Base-by-base conservation (phyloP, 2,888 invertebrate species). In the Allygus modestus region DNA sequence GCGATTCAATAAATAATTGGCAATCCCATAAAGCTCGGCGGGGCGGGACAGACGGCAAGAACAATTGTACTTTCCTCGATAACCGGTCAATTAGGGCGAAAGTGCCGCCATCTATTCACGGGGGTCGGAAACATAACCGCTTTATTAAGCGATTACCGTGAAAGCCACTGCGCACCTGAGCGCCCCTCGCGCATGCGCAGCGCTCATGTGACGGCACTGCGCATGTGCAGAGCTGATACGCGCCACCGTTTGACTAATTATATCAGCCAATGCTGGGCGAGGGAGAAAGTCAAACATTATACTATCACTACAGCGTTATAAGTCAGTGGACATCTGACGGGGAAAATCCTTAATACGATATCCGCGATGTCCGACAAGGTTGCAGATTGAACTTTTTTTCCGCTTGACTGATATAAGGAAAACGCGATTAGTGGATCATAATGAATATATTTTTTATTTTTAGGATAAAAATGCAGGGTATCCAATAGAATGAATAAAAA, bases 141-240 rank as follows among this genome's bases (percentile, higher is more conserved):
- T 77, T 77, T 77, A 77, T 77, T 77, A 77, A 77, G 77, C 77
- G 77, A 77, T 77, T 46, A 46, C 41, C 77, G 77, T 17, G 73
- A 73, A 73, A 73, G 73, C 73, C 37, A 31, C 71, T 33, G 73
- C 73, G 41, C 43, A 20, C 2, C 71, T 33, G 73, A 41, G 41
- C 43, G 43, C 2, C 20, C n/a, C 15, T n/a, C 17, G 23, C 43
- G 73, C 73, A 54, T 43, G 23, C 41, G 71, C 43, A 20, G 9
- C 41, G 37, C 41, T 9, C 7, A 43, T 43, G 15, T 12, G 73
- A 41, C 37, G 77, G 1, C 17, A 46, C 77, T 9, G 37, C 71
- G 71, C 71, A 71, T 71, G 71, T 11, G 41, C 41, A 23, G 20
- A 58, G 5, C 58, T 5, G 31, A 69, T 33, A 7, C 69, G 69